A percentile compares a stretch with the other conserved stretches of the same genome.
phyloP scores from a whole-genome alignment of 2,888 invertebrate genomes.

The Caradrina kadenii region DNA sequence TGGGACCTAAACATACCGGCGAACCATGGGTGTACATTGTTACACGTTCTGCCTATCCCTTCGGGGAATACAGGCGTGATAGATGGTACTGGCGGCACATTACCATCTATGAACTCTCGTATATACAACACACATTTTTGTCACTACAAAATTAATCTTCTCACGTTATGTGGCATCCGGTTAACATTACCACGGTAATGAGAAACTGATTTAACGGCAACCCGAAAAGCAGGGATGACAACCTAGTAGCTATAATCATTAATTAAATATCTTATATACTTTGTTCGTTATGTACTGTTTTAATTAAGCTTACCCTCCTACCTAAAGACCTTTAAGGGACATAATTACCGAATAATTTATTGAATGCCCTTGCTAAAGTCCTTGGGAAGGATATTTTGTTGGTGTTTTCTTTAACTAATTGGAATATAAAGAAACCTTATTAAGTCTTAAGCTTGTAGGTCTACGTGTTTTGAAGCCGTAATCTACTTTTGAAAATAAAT shows the following conservation, averaged over 20 bases:
- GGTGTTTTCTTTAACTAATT: conserved; percentile 19
- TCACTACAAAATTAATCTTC: conserved; percentile 32
- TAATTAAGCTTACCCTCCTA: conserved; percentile 58
- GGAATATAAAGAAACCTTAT: conserved; percentile 1
- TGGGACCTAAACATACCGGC: too few species aligned
- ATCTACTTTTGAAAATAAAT: background rate
- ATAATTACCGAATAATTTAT: conserved; percentile 65
- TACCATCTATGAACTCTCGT: too few species aligned
- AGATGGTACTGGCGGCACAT: too few species aligned
- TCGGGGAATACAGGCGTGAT: too few species aligned
- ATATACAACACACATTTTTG: background rate
- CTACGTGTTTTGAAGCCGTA: background rate
- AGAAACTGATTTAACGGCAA: conserved; percentile 44
- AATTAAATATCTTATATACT: conserved; percentile 55
- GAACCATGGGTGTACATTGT: too few species aligned
- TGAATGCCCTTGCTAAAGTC: conserved; percentile 19
- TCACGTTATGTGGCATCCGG: conserved; percentile 3
- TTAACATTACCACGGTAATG: conserved; percentile 27
- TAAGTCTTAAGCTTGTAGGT: background rate
- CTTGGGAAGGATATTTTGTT: conserved; percentile 3
- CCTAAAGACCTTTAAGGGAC: conserved; percentile 37
- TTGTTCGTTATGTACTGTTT: conserved; percentile 47
- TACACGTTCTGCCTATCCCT: too few species aligned
- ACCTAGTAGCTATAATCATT: conserved; percentile 37
- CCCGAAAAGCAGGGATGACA: conserved; percentile 23